These are phyloP conservation scores for Sinopyrophorus schimmeli DNA, from an alignment of 2,888 invertebrate species.

Conservation along the genomic window DNA sequence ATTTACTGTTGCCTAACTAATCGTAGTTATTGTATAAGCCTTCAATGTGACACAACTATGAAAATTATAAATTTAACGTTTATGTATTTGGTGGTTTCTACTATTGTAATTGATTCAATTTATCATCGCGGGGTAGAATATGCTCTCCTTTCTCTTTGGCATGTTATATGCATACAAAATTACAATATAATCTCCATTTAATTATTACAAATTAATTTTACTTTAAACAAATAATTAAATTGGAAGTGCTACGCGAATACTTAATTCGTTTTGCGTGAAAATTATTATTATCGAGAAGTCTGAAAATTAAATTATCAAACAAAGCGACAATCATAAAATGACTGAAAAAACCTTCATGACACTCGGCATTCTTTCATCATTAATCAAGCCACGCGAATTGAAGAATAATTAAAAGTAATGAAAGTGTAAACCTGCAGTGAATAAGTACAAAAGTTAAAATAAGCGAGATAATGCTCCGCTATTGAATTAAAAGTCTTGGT, in stretches of 20 bases:
- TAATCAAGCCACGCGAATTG: slow-evolving; percentile 9
- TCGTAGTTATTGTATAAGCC: slow-evolving; percentile 9
- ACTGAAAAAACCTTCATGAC: slow-evolving; percentile 4
- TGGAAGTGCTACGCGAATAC: no score
- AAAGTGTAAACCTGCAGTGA: slow-evolving; percentile 14
- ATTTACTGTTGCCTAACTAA: slow-evolving; percentile 18
- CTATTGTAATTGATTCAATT: slow-evolving; percentile 17
- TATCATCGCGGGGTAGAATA: slow-evolving; percentile 2
- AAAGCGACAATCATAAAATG: background rate
- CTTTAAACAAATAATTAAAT: no score
- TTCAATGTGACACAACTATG: slow-evolving; percentile 8
- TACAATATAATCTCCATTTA: slow-evolving; percentile 2
- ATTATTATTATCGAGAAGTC: no score
- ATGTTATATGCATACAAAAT: background rate
- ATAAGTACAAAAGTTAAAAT: slow-evolving; percentile 17
- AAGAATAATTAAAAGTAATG: slow-evolving; percentile 17
- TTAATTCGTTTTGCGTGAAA: no score
- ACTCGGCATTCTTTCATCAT: slow-evolving; percentile 4
- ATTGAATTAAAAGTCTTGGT: no score
- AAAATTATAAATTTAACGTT: slow-evolving; percentile 17
- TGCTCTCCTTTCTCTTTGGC: background rate
- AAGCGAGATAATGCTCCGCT: slow-evolving; percentile 11
- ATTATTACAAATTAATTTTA: slow-evolving; percentile 5
- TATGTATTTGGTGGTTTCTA: no score
- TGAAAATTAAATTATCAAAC: no score